These are phyloP conservation scores for Cantharis rustica DNA, from an alignment of 2,888 invertebrate species.

Conservation along the genomic window DNA sequence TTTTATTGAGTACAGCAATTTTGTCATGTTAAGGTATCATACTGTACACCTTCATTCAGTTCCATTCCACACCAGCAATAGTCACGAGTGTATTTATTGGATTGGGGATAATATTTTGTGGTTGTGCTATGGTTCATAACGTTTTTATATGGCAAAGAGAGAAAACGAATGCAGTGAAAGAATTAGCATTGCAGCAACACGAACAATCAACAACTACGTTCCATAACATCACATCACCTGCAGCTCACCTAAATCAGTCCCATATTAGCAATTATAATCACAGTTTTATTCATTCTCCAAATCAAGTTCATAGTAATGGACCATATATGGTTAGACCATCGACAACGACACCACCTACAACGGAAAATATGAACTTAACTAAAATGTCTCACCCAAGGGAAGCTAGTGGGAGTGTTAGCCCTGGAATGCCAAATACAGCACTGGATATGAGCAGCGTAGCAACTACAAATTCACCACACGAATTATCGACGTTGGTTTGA, in stretches of 20 bases:
- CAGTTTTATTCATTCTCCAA: constrained; percentile 49
- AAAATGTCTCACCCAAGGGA: constrained; percentile 55
- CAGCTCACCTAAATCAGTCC: constrained; percentile 47
- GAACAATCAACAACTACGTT: constrained; percentile 41
- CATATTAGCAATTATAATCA: constrained; percentile 51
- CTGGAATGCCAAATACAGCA: constrained; percentile 63
- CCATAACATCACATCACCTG: constrained; percentile 47
- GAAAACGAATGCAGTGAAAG: constrained; percentile 82
- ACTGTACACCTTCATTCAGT: constrained; percentile 89
- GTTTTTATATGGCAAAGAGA: constrained; percentile 93
- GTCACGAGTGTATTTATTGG: constrained; percentile 89
- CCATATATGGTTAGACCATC: constrained; percentile 67
- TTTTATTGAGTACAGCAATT: constrained; percentile 46
- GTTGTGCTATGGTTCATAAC: constrained; percentile 93
- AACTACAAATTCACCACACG: constrained; percentile 67
- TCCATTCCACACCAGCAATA: constrained; percentile 89
- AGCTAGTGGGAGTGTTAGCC: constrained; percentile 67
- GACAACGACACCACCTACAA: constrained; percentile 62
- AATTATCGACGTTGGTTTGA: constrained; percentile 72
- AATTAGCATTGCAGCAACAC: constrained; percentile 53
- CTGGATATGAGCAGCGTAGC: constrained; percentile 67
- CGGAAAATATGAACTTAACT: constrained; percentile 47
- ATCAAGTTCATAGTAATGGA: constrained; percentile 53
- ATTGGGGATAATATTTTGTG: constrained; percentile 89
- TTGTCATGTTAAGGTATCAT: constrained; percentile 77